These are phyloP conservation scores for Perithous albicinctus DNA, from an alignment of 2,888 invertebrate genomes.

Conservation along the genomic window DNA sequence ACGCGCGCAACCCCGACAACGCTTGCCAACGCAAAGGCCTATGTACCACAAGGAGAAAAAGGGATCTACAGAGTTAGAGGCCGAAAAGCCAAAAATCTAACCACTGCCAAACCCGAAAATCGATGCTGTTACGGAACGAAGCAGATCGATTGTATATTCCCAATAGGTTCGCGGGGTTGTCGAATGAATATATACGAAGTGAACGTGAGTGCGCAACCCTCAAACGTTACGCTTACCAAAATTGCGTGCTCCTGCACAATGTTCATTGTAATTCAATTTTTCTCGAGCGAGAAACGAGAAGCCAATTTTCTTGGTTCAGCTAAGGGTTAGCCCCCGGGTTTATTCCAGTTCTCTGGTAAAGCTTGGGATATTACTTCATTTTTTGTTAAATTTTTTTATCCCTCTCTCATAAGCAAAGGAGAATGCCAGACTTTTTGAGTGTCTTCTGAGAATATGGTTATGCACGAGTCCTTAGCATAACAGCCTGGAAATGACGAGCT, in stretches of 20 bases:
- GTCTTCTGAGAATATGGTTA: conserved; percentile 49
- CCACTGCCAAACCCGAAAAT: conserved; percentile 22
- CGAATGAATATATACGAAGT: conserved; percentile 38
- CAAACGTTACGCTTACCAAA: conserved; percentile 10
- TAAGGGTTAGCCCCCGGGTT: not conserved
- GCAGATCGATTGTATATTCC: conserved; percentile 17
- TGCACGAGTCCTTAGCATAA: conserved; percentile 32
- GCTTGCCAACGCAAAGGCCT: not conserved
- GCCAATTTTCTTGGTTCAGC: conserved; percentile 26
- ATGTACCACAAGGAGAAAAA: not conserved
- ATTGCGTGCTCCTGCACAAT: conserved; percentile 37
- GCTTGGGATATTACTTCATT: conserved; percentile 31
- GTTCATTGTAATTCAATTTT: conserved; percentile 44
- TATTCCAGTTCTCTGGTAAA: not conserved
- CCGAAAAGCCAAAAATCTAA: conserved; percentile 46
- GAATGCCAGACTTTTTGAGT: conserved; percentile 19
- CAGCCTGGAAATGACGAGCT: conserved; percentile 48
- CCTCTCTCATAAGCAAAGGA: not conserved
- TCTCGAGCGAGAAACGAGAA: conserved; percentile 14
- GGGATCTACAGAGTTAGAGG: conserved; percentile 17
- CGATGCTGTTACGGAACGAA: conserved; percentile 26
- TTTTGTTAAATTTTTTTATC: not conserved
- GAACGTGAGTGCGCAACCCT: conserved; percentile 52
- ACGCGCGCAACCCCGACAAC: conserved; percentile 6
- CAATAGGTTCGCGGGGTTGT: not conserved